Evolutionary conservation across 2,797 vertebrate genomes (phyloP).

Genomic region (Melanotaenia trifasciata): DNA sequence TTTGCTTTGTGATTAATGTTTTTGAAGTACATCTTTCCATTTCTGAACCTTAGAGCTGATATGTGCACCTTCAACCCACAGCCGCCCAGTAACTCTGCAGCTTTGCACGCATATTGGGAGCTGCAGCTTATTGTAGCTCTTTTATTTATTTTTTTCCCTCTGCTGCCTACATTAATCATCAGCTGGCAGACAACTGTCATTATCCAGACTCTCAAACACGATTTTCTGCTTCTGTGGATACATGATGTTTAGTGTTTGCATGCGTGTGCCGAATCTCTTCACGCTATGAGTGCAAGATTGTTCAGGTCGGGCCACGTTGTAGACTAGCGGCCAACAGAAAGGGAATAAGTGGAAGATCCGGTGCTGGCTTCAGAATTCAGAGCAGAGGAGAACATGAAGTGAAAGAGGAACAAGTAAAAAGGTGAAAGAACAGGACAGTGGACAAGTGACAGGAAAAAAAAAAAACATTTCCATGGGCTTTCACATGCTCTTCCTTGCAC

Average conservation of each 20-base stretch:
- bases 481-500: slow-evolving; percentile 30
- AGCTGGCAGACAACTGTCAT: slow-evolving; percentile 31
- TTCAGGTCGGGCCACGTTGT: neutral
- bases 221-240: slow-evolving; percentile 19
- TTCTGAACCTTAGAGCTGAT: slow-evolving; percentile 35
- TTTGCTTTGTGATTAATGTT: slow-evolving; percentile 18
- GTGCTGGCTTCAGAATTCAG: slow-evolving; percentile 2
- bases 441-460: slow-evolving; percentile 29
- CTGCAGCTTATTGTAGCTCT: neutral
- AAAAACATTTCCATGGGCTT: neutral
- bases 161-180: slow-evolving; percentile 37
- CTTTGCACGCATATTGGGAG: slow-evolving; percentile 13
- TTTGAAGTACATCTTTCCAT: slow-evolving; percentile 29
- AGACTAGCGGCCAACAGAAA: neutral
- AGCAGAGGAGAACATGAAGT: slow-evolving; percentile 28
- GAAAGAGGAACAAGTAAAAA: slow-evolving; percentile 37
- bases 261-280: neutral
- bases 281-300: neutral
- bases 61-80: slow-evolving; percentile 27
- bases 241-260: neutral
- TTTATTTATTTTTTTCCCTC: slow-evolving; percentile 21
- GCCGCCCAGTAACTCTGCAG: slow-evolving; percentile 8
- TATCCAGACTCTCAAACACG: slow-evolving; percentile 31
- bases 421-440: slow-evolving; percentile 15
- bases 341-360: neutral